Percentiles rank a stretch among this genome's conserved stretches.
These are phyloP conservation scores for Penaeus monodon DNA, from an alignment of 2,888 invertebrate genomes.

Conservation along the genomic window DNA sequence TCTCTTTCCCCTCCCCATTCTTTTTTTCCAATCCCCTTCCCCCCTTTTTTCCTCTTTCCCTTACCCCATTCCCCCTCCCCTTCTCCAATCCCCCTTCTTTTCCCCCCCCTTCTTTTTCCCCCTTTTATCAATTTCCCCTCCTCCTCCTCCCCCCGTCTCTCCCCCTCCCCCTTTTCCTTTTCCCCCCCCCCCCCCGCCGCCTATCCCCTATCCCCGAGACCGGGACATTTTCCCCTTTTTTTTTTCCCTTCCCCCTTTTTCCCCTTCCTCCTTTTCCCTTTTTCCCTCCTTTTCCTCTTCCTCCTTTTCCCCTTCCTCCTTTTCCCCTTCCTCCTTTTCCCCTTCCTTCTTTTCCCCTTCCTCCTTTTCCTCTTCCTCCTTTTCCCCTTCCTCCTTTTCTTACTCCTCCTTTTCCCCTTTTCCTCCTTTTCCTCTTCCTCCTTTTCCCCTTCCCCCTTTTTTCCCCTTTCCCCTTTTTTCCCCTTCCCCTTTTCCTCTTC, in stretches of 20 bases:
- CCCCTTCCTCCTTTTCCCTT: neutral
- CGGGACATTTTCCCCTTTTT: neutral
- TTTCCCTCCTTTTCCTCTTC: neutral
- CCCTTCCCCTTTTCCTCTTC: neutral
- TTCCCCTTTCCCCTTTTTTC: neutral
- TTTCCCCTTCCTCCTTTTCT: neutral
- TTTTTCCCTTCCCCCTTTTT: neutral
- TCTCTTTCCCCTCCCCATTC: neutral
- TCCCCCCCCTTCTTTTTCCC: too few species aligned
- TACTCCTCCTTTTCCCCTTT: neutral
- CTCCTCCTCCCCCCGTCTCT: too few species aligned
- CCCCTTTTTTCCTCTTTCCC: too few species aligned
- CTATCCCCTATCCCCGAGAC: accelerated
- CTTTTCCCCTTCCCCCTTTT: neutral
- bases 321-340: neutral
- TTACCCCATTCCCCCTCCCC: neutral
- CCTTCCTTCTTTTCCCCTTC: neutral
- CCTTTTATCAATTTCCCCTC: too few species aligned
- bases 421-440: neutral
- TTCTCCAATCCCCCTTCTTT: too few species aligned
- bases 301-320: neutral
- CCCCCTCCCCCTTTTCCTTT: neutral
- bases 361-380: neutral
- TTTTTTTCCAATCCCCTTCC: too few species aligned
- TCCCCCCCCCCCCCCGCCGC: too few species aligned